Evolutionary conservation across 1,140 invertebrate species (phyloP), one percentile per base, ranked within the genome.

Genomic region (Plodia interpunctella): DNA sequence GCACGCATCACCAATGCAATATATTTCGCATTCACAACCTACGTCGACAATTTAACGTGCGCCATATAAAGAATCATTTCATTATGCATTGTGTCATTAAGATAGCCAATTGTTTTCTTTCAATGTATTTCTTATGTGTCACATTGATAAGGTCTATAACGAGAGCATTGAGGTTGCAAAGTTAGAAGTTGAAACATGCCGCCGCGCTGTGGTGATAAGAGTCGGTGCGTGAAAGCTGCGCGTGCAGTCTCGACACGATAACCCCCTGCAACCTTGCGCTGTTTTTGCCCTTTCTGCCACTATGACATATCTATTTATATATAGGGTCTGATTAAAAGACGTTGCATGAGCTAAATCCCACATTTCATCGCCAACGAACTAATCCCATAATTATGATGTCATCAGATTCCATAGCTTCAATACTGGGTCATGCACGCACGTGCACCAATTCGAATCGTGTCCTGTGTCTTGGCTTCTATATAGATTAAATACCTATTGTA

Each of bases 1-100:
- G 73, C 72, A 86, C 80, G 76, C 79, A 82, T 70, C 66, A 57
- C 62, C 76, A 78, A 84, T 78, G 76, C 69, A 79, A 77, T 25
- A 53, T 53, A 20, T 53, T n/a, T 53, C 13, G 38, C 38, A 44
- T 44, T 44, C 38, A 44, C 38, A 44, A 10, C 38, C 15, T 44
- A 17, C 44, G 32, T 32, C 50, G 21, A 20, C 55, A 28, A 50
- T 38, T 57, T 30, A 58, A 57, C 9, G 50, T 44, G 38, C 6
- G 38, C 38, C 53, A n/a, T 21, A 57, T 58, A 38, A 21, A 20
- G 35, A 19, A 1, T 32, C 30, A 44, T 44, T 25, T 25, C 38
- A 44, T 44, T 44, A 44, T 44, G 13, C 38, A 44, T 44, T 44
- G 38, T 44, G 38, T 44, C 38, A 17, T 44, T n/a, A 44, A 44